These are phyloP conservation scores for Chymomyza costata DNA, from an alignment of 1,140 invertebrate genomes.

Conservation along the genomic window DNA sequence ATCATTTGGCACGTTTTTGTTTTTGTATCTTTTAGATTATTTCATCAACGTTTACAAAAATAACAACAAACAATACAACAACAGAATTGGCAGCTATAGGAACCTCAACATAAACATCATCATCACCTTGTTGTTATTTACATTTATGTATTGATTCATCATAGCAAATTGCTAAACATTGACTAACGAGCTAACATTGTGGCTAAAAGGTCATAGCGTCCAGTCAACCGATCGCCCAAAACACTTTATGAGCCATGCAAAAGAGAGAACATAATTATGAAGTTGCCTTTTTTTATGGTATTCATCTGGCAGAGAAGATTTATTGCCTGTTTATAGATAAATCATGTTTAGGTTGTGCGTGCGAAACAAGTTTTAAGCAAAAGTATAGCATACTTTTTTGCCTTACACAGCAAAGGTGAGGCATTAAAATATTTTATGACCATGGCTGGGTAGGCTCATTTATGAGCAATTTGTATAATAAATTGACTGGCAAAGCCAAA, in stretches of 20 bases:
- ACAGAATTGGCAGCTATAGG: conserved; percentile 5
- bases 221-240: conserved; percentile 8
- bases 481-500: conserved; percentile 45
- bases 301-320: conserved; percentile 31
- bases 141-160: conserved; percentile 73
- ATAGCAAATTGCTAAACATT: conserved; percentile 60
- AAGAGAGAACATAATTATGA: conserved; percentile 45
- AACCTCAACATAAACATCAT: not conserved
- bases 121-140: conserved; percentile 51
- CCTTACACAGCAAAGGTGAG: conserved; percentile 32
- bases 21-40: conserved; percentile 30
- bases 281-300: not conserved
- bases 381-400: conserved; percentile 30
- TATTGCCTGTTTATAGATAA: conserved; percentile 55
- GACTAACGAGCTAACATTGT: conserved; percentile 67
- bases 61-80: too few species aligned
- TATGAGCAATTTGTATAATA: conserved; percentile 39
- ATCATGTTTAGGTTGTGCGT: conserved; percentile 52
- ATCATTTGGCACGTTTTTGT: conserved; percentile 47
- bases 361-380: conserved; percentile 24
- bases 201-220: conserved; percentile 58
- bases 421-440: conserved; percentile 47
- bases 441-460: conserved; percentile 25
- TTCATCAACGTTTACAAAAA: conserved; percentile 20
- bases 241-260: not conserved